Base-by-base conservation (phyloP, 1,140 invertebrate genomes). In the Drosophila suzukii region DNA sequence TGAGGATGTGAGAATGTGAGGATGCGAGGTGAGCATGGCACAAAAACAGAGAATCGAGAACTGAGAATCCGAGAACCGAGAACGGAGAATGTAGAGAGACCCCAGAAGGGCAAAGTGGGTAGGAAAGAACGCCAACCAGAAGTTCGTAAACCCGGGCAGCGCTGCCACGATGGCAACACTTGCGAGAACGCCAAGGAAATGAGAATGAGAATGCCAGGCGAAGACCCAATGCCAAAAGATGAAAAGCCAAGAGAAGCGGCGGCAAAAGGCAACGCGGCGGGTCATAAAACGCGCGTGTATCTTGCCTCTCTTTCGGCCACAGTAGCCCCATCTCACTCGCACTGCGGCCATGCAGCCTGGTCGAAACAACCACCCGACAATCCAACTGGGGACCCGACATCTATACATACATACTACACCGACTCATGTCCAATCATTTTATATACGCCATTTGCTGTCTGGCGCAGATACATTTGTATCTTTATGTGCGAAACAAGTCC, bases 391-490 rank as follows among this genome's bases (percentile, higher is more conserved):
- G 46, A 54, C 50, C 41, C 44, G 32, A 10, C 32, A 34, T 10
- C 7, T 3, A 10, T n/a, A 61, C 53, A 51, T 41, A 54, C 36
- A 30, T 24, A 58, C n/a, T 30, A 32, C 39, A 78, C 13, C 66
- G 61, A 67, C 80, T 75, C 76, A 88, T 83, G 83, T 73, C 84
- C 80, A 89, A 89, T 89, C 85, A 89, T 89, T 89, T 89, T 89
- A 89, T 89, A 90, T 90, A 89, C 85, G 85, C 84, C 84, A 89
- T 89, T 89, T 89, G 85, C 81, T 89, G 84, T 90, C 85, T 89
- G 83, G 76, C 53, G 79, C 75, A 88, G 84, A 88, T 84, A 88
- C 85, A 88, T 90, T 90, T 89, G 84, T 89, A 85, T 90, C 84
- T 84, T 84, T 88, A 88, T 88, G 84, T 88, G 85, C 84, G 68